Conservation (phyloP, 1,140 invertebrate species). For the Zaprionus davidi region DNA sequence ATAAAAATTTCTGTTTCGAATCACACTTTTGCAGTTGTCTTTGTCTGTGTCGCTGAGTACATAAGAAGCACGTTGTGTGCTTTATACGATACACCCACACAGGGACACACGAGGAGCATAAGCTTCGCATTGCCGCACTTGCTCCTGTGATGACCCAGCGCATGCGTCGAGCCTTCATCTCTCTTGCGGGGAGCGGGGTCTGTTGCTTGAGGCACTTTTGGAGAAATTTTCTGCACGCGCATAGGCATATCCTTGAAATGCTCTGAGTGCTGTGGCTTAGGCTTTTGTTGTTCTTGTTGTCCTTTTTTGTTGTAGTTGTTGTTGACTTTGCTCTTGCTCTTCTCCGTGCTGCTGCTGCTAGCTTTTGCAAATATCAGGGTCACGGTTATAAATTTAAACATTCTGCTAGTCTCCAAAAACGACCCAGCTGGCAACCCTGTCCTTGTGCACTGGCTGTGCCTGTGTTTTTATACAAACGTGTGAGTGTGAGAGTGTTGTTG, state of each 20-base stretch:
- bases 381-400: conserved; percentile 84
- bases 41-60: conserved; percentile 33
- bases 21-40: conserved; percentile 50
- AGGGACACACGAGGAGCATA: conserved; percentile 18
- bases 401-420: conserved; percentile 73
- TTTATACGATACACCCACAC: neutral
- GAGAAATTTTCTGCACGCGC: conserved; percentile 80
- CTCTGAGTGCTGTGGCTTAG: conserved; percentile 45
- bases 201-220: conserved; percentile 58
- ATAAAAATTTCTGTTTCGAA: conserved; percentile 74
- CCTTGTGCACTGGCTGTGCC: conserved; percentile 26
- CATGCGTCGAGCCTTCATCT: conserved; percentile 43
- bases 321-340: conserved; percentile 23
- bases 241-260: conserved; percentile 78
- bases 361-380: conserved; percentile 81
- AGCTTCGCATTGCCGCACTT: conserved; percentile 28
- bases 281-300: conserved; percentile 12
- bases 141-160: conserved; percentile 31
- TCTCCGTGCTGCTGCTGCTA: conserved; percentile 31
- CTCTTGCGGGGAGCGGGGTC: conserved; percentile 10
- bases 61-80: conserved; percentile 47
- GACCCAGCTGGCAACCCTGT: conserved; percentile 47
- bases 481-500: conserved; percentile 3
- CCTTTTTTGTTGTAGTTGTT: conserved; percentile 17
- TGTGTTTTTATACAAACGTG: neutral